Evolutionary conservation across 2,888 invertebrate species (phyloP), one percentile per base, ranked within the genome.

Genomic region (Epistrophe grossulariae): DNA sequence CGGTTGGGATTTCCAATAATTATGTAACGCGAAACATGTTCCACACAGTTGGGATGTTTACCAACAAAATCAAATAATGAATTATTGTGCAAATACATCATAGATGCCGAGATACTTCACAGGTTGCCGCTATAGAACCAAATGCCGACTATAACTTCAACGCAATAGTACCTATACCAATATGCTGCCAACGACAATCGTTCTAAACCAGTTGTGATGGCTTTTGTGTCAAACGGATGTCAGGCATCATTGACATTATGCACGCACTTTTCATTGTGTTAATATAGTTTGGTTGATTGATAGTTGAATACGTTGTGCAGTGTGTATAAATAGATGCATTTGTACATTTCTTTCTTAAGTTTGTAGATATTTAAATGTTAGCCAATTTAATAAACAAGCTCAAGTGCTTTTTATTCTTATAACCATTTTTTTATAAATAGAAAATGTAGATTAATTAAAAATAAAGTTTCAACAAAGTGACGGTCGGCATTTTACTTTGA

Each of bases 31-130:
- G 40, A 72, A 80, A 84, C 71, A 84, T 80, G 79, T 71, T 70
- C 38, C 79, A 59, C 74, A 24, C 2, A 59, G 40, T 66, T 50
- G 35, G 45, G 45, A 43, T 84, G 80, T 79, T 74, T 84, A 64
- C 79, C 60, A 72, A 55, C 76, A 48, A 77, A 80, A 76, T 72
- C 80, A 84, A 84, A 84, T 77, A 84, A 38, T 66, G 68, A 19
- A 60, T 38, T 72, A 79, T 77, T 84, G 84, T 77, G 60, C 84
- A 84, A 80, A 84, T 77, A 24, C 24, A 24, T 24, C 3, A 24
- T 3, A 84, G n/a, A 40, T 43, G 59, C 57, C 24, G 43, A 38
- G 40, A 64, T 45, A 79, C 80, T 72, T 84, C 80, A 80, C 55
- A 77, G 17, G 60, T 10, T 60, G 17, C 84, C 11, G 31, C 35